Evolutionary conservation across 2,113 vertebrate genomes (phyloP).

Genomic region (Calidris pugnax): DNA sequence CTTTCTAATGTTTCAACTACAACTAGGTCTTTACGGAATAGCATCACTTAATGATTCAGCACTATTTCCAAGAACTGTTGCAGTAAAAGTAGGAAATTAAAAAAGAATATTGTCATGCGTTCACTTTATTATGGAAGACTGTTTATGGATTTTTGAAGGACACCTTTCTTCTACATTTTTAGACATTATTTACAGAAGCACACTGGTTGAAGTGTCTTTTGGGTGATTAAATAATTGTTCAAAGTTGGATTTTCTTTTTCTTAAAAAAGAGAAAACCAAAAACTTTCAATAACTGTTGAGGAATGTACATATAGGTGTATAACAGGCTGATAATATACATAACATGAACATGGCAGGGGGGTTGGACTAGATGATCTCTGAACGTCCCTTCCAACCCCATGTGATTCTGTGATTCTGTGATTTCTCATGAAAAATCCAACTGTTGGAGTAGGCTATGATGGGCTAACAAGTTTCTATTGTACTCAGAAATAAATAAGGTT

Average conservation of each 20-base stretch:
- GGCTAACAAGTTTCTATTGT: background rate
- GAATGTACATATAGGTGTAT: background rate
- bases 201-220: background rate
- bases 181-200: background rate
- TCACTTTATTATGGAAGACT: background rate
- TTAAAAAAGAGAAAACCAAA: background rate
- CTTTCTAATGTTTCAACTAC: background rate
- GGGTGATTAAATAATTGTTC: background rate
- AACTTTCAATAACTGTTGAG: background rate
- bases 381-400: too few relatives aligned
- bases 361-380: too few relatives aligned
- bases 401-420: too few relatives aligned
- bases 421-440: background rate
- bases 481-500: background rate
- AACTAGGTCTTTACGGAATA: background rate
- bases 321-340: background rate
- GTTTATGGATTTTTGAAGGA: background rate
- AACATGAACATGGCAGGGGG: background rate
- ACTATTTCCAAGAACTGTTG: background rate
- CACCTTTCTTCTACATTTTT: background rate
- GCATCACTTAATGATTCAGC: background rate
- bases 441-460: background rate
- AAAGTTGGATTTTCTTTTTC: background rate
- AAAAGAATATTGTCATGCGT: background rate
- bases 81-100: background rate